Conservation (phyloP, 2,888 invertebrate genomes). For the Uropetala carovei region DNA sequence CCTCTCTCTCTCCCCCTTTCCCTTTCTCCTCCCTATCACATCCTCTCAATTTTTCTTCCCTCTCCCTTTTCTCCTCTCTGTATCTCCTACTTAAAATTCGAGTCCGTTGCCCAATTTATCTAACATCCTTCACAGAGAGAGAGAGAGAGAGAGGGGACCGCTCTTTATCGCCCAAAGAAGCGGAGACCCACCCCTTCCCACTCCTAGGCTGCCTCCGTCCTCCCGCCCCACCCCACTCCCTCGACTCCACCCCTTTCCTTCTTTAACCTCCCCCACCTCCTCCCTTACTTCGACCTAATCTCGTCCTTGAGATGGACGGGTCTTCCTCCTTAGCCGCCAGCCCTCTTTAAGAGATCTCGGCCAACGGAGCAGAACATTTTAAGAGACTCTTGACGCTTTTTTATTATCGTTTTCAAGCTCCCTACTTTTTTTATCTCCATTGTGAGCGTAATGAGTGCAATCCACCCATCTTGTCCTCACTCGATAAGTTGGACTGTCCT, state of each 20-base stretch:
- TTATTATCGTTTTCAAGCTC: neutral
- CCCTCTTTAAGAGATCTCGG: neutral
- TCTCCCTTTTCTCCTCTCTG: neutral
- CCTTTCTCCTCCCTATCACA: neutral
- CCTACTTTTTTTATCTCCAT: neutral
- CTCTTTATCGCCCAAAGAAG: constrained; percentile 28
- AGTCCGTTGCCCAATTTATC: constrained; percentile 17
- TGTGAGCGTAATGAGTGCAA: neutral
- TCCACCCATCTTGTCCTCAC: neutral
- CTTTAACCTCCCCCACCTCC: neutral
- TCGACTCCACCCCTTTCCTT: neutral
- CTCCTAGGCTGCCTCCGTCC: neutral
- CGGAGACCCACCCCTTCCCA: neutral
- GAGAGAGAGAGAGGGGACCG: neutral
- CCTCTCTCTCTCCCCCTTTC: neutral
- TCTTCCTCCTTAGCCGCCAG: neutral
- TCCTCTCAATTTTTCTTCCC: neutral
- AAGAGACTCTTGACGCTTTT: constrained; percentile 13
- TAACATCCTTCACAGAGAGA: neutral
- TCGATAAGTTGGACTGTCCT: neutral
- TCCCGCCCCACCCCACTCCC: neutral
- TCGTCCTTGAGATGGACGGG: constrained; percentile 52
- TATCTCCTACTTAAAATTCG: constrained; percentile 35
- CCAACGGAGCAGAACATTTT: constrained; percentile 5
- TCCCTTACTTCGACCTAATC: neutral